Percentiles rank a stretch among this genome's conserved stretches.
Conservation (phyloP, 1,140 invertebrate species). For the Planococcus citri region DNA sequence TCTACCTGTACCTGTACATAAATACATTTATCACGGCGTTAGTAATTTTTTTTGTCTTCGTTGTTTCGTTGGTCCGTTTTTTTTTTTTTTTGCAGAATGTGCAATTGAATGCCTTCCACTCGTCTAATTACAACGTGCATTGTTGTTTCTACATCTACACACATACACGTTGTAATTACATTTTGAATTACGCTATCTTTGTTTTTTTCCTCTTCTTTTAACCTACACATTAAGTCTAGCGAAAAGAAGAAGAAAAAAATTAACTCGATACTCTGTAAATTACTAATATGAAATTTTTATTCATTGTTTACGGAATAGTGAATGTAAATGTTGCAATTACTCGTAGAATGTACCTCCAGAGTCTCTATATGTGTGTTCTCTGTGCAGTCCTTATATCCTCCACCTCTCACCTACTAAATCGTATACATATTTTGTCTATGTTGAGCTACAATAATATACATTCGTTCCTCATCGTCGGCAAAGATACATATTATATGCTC, state of each 20-base stretch:
- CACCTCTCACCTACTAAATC: no score
- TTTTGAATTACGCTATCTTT: background rate
- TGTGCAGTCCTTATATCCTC: no score
- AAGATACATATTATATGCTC: no score
- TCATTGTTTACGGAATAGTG: background rate
- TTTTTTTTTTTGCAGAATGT: background rate
- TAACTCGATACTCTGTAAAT: background rate
- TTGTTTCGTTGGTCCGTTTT: background rate
- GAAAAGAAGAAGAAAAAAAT: background rate
- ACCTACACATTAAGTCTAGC: background rate
- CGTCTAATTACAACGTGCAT: background rate
- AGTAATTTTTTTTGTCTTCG: background rate
- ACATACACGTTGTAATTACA: background rate
- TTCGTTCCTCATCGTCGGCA: no score
- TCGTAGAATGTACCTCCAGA: background rate
- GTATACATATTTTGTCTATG: no score
- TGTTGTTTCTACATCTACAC: background rate
- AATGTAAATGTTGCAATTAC: background rate
- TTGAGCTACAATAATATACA: no score
- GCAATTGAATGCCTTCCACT: background rate
- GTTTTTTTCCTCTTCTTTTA: no score
- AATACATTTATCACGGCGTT: no score
- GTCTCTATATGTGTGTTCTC: no score
- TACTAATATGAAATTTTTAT: slow-evolving; percentile 4
- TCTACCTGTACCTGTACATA: no score